Conservation (phyloP, 2,797 vertebrate species). For the Micrastur ruficollis region DNA sequence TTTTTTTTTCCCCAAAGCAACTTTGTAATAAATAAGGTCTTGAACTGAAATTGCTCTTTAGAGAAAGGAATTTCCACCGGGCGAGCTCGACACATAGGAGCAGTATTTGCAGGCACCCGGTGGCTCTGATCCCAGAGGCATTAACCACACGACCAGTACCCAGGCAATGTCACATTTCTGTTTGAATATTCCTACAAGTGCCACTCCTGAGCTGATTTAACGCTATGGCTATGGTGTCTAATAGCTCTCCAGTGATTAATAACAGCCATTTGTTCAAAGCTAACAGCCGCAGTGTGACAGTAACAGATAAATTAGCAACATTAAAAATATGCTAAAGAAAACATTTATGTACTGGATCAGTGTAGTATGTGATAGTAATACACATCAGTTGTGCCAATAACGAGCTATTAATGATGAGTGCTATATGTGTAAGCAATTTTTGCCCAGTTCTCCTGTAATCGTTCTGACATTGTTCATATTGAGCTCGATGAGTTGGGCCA, state of each 20-base stretch:
- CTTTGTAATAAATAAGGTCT: not conserved
- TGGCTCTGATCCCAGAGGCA: not conserved
- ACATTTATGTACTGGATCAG: conserved; percentile 68
- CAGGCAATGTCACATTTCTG: not conserved
- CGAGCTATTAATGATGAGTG: conserved; percentile 67
- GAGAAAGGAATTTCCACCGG: not conserved
- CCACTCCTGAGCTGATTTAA: conserved; percentile 68
- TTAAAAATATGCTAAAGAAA: conserved; percentile 76
- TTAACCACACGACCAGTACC: not conserved
- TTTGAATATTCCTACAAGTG: conserved; percentile 51
- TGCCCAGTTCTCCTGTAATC: conserved; percentile 42
- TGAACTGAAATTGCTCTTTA: not conserved
- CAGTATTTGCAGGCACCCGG: not conserved
- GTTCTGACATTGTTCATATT: conserved; percentile 60
- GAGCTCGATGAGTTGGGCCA: conserved; percentile 65
- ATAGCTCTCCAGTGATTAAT: conserved; percentile 74
- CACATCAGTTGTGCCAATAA: conserved; percentile 57
- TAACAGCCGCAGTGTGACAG: conserved; percentile 74
- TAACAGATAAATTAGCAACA: conserved; percentile 78
- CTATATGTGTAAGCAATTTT: conserved; percentile 42
- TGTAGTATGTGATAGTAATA: conserved; percentile 41
- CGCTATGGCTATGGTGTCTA: conserved; percentile 46
- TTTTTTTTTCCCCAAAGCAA: not conserved
- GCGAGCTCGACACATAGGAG: not conserved
- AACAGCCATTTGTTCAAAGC: conserved; percentile 76